Percentiles rank a stretch among this genome's conserved stretches.
These are phyloP conservation scores for Thamnophis elegans DNA, from an alignment of 2,797 vertebrate species.

Conservation along the genomic window DNA sequence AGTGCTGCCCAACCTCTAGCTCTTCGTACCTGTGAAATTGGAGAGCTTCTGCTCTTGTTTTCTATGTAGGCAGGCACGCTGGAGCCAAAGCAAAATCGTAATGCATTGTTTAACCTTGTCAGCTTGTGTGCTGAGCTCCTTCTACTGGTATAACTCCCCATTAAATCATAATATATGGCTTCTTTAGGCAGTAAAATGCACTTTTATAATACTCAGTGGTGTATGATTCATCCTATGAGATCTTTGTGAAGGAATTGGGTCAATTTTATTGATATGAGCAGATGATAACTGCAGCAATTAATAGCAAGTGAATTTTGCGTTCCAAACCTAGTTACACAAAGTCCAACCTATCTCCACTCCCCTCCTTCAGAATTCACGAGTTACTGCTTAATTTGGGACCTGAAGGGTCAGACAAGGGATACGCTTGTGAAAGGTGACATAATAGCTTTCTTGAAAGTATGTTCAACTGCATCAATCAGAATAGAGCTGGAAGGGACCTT, in stretches of 20 bases:
- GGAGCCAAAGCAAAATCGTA: conserved; percentile 22
- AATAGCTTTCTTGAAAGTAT: not conserved
- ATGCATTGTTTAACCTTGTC: conserved; percentile 28
- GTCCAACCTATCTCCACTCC: not conserved
- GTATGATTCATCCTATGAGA: conserved; percentile 27
- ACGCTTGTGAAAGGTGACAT: not conserved
- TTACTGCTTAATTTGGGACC: conserved; percentile 1
- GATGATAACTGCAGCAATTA: conserved; percentile 17
- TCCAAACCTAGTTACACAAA: conserved; percentile 16
- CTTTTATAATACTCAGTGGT: conserved; percentile 25
- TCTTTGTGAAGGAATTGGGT: conserved; percentile 13
- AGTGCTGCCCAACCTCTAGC: not conserved
- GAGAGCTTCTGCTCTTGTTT: not conserved
- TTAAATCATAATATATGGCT: conserved; percentile 34
- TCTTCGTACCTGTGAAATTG: not conserved
- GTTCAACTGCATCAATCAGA: not conserved
- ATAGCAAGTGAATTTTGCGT: conserved; percentile 1
- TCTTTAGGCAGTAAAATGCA: conserved; percentile 19
- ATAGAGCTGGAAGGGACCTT: not conserved
- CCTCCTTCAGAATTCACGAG: not conserved
- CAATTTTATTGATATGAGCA: conserved; percentile 25
- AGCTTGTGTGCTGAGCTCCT: not conserved
- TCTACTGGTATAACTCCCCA: conserved; percentile 29
- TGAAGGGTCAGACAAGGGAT: not conserved
- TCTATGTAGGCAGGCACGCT: conserved; percentile 1